phyloP scores from a whole-genome alignment of 2,888 invertebrate species.

The Orchestes rusci region DNA sequence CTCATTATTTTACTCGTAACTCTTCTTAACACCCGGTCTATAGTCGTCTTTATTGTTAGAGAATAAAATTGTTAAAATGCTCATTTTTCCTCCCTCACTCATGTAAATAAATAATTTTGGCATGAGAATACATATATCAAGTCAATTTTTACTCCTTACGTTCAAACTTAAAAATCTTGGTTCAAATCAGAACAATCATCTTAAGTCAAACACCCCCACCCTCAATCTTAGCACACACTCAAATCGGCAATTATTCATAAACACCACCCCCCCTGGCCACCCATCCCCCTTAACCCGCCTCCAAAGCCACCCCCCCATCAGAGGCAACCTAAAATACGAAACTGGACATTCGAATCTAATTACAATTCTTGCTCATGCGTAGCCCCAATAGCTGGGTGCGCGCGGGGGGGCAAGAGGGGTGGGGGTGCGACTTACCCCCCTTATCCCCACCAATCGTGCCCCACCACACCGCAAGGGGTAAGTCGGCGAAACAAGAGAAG shows the following conservation, averaged over 20 bases:
- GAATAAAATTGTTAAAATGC: too few species aligned
- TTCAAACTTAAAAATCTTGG: too few species aligned
- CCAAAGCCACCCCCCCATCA: slow-evolving; percentile 14
- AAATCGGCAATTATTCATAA: slow-evolving; percentile 22
- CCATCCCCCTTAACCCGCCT: slow-evolving; percentile 10
- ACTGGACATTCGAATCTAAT: slow-evolving; percentile 51
- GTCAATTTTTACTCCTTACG: too few species aligned
- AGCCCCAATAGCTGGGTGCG: slow-evolving; percentile 28
- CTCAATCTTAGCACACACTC: slow-evolving; percentile 8
- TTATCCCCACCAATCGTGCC: too few species aligned
- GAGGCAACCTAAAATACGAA: slow-evolving; percentile 37
- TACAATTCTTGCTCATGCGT: slow-evolving; percentile 49
- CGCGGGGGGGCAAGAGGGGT: slow-evolving; percentile 34
- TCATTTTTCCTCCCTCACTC: slow-evolving; percentile 7
- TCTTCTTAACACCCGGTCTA: slow-evolving; percentile 33
- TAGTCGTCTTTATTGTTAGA: slow-evolving; percentile 26
- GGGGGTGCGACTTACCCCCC: slow-evolving; percentile 30
- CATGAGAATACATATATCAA: too few species aligned
- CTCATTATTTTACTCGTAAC: slow-evolving; percentile 38
- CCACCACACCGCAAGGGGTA: slow-evolving; percentile 24
- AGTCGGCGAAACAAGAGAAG: slow-evolving; percentile 26
- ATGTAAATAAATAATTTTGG: slow-evolving; percentile 1
- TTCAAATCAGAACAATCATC: too few species aligned
- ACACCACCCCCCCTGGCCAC: too few species aligned
- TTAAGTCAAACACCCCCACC: background rate